A percentile compares a stretch with the other conserved stretches of the same genome.
Evolutionary conservation across 2,888 invertebrate genomes (phyloP).

Genomic region (Dryadula phaetusa): DNA sequence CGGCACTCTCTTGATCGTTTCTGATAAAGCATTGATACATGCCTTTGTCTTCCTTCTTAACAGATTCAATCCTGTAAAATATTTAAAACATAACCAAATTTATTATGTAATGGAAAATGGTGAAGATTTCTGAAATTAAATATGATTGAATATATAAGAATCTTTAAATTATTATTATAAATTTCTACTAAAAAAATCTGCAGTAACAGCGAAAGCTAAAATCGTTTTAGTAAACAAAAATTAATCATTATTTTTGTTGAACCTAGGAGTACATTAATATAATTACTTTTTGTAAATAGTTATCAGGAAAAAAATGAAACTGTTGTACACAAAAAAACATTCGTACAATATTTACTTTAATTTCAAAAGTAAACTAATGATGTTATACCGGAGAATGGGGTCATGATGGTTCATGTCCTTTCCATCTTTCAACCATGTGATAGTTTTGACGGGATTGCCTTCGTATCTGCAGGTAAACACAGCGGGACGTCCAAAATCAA

Average conservation of each 20-base stretch:
- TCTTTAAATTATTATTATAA: no score
- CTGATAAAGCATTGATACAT: constrained; percentile 98
- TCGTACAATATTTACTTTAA: background rate
- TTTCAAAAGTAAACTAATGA: background rate
- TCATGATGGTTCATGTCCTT: constrained; percentile 93
- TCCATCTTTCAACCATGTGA: constrained; percentile 97
- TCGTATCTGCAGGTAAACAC: constrained; percentile 95
- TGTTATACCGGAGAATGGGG: constrained; percentile 85
- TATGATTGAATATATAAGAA: no score
- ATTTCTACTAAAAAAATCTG: no score
- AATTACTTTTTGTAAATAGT: no score
- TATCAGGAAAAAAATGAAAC: no score
- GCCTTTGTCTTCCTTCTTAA: constrained; percentile 97
- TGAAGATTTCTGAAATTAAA: no score
- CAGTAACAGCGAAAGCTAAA: no score
- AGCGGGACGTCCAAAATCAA: constrained; percentile 96
- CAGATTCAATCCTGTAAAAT: constrained; percentile 90
- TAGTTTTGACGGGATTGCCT: constrained; percentile 95
- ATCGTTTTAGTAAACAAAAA: no score
- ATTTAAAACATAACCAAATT: background rate
- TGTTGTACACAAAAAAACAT: background rate
- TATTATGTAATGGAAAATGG: background rate
- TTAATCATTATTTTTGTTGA: no score
- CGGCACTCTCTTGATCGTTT: constrained; percentile 96
- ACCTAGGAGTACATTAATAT: no score